Base-by-base conservation (phyloP, 2,797 vertebrate genomes). In the Chaenodraco wilsoni region DNA sequence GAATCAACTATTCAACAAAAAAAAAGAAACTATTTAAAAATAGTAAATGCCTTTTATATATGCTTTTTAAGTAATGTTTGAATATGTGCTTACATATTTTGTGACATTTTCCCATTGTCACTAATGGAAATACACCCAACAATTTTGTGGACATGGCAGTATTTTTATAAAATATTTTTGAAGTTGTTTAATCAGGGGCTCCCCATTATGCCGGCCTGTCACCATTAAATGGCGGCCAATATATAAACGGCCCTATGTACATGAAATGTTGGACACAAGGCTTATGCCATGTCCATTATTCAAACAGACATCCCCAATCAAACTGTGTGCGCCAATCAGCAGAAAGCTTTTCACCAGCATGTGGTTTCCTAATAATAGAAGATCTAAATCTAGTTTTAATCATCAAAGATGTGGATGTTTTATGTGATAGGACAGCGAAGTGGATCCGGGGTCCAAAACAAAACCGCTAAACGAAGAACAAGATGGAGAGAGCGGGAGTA, bases 401-500 rank as follows among this genome's bases (percentile, higher is more conserved):
- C 43, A 66, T 72, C 67, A 49, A 5, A 65, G 65, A 75, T 63
- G 16, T 75, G 44, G 77, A 84, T 73, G 67, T 72, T 85, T 76
- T 62, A 11, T 70, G 63, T 49, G 75, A 68, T 51, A 6, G 33
- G 74, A 80, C 69, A 44, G 75, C 33, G 33, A 37, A 72, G 72
- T 41, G 65, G 78, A 69, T 78, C 71, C 40, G 23, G 56, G 21
- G 40, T 63, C 59, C 76, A 80, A 85, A 79, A 82, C 73, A 76
- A 78, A 71, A 65, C 56, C 54, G 41, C 72, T 74, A 73, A 79
- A 84, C 43, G 61, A 67, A 81, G 86, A 83, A 74, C 56, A 76
- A 87, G 84, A 87, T 77, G 81, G 87, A 78, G 82, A 56, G 86
- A 74, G 69, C 37, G 79, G 48, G 88, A 85, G 88, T 86, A 89